Percentiles rank a stretch among this genome's conserved stretches.
Conservation (phyloP, 1,140 invertebrate genomes). For the Drosophila ambigua region DNA sequence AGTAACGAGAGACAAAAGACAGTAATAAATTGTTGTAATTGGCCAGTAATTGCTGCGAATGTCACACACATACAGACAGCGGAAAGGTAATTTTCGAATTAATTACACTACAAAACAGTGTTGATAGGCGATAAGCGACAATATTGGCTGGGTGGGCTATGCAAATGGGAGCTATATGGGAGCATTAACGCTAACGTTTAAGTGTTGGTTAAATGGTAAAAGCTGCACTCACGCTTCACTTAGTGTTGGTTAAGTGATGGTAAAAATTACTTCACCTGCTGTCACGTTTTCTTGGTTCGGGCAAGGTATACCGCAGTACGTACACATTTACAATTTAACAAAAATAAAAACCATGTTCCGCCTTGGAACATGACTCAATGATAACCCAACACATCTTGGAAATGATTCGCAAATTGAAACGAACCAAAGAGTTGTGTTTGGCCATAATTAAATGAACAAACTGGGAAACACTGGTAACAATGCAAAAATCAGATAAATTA, state of each 20-base stretch:
- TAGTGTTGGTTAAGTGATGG: slow-evolving; percentile 13
- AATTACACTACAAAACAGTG: slow-evolving; percentile 36
- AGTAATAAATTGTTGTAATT: slow-evolving; percentile 72
- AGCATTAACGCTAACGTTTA: no score
- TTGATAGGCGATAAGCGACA: slow-evolving; percentile 18
- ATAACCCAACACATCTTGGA: slow-evolving; percentile 24
- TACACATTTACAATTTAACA: slow-evolving; percentile 9
- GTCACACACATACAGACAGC: slow-evolving; percentile 11
- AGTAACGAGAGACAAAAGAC: slow-evolving; percentile 43
- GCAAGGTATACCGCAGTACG: background rate
- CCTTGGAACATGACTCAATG: slow-evolving; percentile 40
- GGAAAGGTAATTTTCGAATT: slow-evolving; percentile 46
- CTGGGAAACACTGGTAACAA: slow-evolving; percentile 40
- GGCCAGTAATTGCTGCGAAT: slow-evolving; percentile 68
- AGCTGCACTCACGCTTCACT: no score
- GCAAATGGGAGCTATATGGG: slow-evolving; percentile 26
- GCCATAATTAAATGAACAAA: slow-evolving; percentile 48
- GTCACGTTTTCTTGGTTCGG: background rate
- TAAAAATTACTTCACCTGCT: slow-evolving; percentile 13
- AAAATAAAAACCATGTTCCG: slow-evolving; percentile 8
- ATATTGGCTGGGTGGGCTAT: background rate
- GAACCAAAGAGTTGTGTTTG: slow-evolving; percentile 34
- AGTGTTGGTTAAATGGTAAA: no score
- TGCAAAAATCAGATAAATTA: slow-evolving; percentile 55
- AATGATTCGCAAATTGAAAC: slow-evolving; percentile 63